These are phyloP conservation scores for Caretta caretta DNA, from an alignment of 2,113 vertebrate species.

Conservation along the genomic window DNA sequence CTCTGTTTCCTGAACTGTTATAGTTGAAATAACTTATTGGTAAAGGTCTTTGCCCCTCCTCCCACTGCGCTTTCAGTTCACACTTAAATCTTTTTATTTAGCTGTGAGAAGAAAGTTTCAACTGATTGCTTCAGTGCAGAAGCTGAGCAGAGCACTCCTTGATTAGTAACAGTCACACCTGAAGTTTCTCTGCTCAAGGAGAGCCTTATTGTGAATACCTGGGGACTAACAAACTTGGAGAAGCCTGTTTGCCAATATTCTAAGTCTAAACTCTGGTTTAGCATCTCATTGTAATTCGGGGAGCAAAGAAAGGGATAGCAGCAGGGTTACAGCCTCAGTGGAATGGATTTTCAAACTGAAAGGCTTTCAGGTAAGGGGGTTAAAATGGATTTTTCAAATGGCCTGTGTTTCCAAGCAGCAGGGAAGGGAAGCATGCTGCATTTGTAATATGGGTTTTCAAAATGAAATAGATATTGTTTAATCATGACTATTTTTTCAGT, in stretches of 20 bases:
- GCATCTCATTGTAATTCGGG: neutral
- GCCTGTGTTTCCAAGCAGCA: rapidly evolving
- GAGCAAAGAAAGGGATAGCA: neutral
- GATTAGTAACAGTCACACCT: neutral
- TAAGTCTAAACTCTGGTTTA: neutral
- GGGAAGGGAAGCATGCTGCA: rapidly evolving
- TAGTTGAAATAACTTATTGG: neutral
- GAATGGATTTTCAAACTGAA: neutral
- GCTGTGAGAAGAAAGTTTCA: neutral
- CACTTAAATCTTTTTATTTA: neutral
- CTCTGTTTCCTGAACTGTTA: neutral
- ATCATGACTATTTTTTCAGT: rapidly evolving
- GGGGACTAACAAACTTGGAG: neutral
- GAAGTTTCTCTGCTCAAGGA: neutral
- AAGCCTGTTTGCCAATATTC: neutral
- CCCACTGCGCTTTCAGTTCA: neutral
- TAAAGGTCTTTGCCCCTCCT: neutral
- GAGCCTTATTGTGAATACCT: neutral
- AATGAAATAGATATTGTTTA: rapidly evolving
- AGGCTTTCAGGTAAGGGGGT: neutral
- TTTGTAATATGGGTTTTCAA: rapidly evolving
- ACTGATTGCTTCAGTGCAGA: neutral
- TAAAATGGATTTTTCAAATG: rapidly evolving
- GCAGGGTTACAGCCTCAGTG: neutral
- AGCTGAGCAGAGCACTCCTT: neutral